phyloP scores from a whole-genome alignment of 2,113 vertebrate genomes.

The Phocoena phocoena region DNA sequence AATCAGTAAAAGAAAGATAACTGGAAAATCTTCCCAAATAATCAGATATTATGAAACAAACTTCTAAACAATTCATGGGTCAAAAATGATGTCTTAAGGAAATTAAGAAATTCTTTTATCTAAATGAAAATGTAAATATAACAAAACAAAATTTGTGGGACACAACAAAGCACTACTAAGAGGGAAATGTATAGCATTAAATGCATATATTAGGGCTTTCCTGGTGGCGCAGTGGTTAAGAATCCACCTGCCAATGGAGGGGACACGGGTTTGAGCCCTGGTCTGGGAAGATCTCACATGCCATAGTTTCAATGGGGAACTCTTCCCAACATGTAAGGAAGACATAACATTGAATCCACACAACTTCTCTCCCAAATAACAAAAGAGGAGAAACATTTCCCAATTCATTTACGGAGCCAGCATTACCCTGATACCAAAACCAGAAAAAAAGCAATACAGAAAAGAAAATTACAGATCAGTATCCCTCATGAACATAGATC shows the following conservation, averaged over 20 bases:
- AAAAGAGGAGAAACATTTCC: background rate
- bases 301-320: background rate
- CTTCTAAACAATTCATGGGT: background rate
- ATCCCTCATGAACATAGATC: background rate
- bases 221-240: no score
- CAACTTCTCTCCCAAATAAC: background rate
- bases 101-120: background rate
- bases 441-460: background rate
- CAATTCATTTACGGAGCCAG: background rate
- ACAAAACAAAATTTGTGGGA: background rate
- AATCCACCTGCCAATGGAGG: no score
- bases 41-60: background rate
- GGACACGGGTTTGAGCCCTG: no score
- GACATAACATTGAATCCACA: background rate
- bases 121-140: slow-evolving; percentile 22
- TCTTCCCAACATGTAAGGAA: background rate
- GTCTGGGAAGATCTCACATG: no score
- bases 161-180: background rate
- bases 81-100: background rate
- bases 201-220: background rate
- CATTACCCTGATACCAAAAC: background rate
- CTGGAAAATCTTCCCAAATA: background rate
- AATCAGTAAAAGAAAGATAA: background rate
- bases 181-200: background rate
- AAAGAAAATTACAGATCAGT: background rate